Evolutionary conservation across 2,888 invertebrate species (phyloP), one percentile per base, ranked within the genome.

Genomic region (Acleris sparsana): DNA sequence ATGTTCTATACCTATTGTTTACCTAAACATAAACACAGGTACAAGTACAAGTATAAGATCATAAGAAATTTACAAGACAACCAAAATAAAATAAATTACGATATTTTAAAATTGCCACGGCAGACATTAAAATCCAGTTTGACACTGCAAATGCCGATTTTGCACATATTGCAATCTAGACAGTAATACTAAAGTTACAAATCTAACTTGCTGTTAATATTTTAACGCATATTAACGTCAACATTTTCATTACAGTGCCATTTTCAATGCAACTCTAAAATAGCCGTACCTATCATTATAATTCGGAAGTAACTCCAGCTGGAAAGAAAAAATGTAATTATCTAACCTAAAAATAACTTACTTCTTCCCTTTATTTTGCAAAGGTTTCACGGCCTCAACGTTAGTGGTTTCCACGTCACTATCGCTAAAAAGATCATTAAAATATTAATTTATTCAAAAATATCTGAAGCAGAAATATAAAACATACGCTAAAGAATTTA

Each of bases 361-460:
- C 92, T 90, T 92, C 74, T 93, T 93, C 58, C 83, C 85, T 73
- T 88, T 80, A 69, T 71, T 88, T 75, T 79, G 85, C 66, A 80
- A 78, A 76, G 90, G 87, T 78, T 92, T 93, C 61, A 80, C 80
- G 71, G 71, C 85, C 58, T 89, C 89, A 71, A 86, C 85, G 70
- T 84, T 87, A 68, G 92, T 92, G 7, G 86, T 85, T 80, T 93
- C 93, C 70, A 87, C 87, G 77, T 95, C 95, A 80, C 94, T 95
- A 75, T 95, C 95, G 78, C 96, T 96, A 81, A 75, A 93, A 93
- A 70, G 72, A 75, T 63, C 22, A 69, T 16, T 62, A 67, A 63
- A 69, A 64, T 67, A 69, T 75, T 72, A 74, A 69, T 70, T 68
- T 69, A 33, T 65, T 55, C 56, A 7, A 20, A 66, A 67, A 68